Percentiles rank a stretch among this genome's conserved stretches.
These are phyloP conservation scores for Percopsis transmontana DNA, from an alignment of 2,113 vertebrate species.

Conservation along the genomic window DNA sequence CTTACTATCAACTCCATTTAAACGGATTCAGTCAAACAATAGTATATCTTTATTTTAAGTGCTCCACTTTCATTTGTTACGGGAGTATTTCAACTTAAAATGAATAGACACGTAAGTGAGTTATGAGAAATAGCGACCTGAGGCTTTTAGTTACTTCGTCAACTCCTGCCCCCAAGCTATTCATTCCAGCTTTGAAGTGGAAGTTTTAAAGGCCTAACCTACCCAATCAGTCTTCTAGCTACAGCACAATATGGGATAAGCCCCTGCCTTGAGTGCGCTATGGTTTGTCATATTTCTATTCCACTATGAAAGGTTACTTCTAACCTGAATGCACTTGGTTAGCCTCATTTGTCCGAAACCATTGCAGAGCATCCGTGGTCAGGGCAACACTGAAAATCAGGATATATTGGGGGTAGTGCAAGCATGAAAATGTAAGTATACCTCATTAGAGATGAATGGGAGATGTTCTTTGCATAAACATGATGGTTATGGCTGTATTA, in stretches of 20 bases:
- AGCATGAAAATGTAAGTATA: background rate
- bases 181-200: conserved; percentile 67
- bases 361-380: background rate
- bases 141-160: conserved; percentile 39
- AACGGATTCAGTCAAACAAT: background rate
- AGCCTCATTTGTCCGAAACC: background rate
- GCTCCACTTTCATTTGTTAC: no score
- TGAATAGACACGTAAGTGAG: background rate
- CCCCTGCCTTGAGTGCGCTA: conserved; percentile 15
- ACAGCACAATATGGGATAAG: conserved; percentile 32
- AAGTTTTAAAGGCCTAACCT: conserved; percentile 55
- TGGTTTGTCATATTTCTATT: background rate
- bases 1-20: conserved; percentile 22
- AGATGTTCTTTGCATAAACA: background rate
- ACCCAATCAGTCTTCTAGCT: conserved; percentile 36
- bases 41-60: background rate
- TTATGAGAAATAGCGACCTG: conserved; percentile 7
- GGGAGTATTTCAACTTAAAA: background rate
- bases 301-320: background rate
- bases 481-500: no score
- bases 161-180: conserved; percentile 49
- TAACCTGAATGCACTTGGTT: background rate
- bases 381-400: background rate
- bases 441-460: background rate
- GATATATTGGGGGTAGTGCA: background rate